Percentiles rank a stretch among this genome's conserved stretches.
phyloP scores from a whole-genome alignment of 2,888 invertebrate genomes.

The Scaptomyza cyrtandrae region DNA sequence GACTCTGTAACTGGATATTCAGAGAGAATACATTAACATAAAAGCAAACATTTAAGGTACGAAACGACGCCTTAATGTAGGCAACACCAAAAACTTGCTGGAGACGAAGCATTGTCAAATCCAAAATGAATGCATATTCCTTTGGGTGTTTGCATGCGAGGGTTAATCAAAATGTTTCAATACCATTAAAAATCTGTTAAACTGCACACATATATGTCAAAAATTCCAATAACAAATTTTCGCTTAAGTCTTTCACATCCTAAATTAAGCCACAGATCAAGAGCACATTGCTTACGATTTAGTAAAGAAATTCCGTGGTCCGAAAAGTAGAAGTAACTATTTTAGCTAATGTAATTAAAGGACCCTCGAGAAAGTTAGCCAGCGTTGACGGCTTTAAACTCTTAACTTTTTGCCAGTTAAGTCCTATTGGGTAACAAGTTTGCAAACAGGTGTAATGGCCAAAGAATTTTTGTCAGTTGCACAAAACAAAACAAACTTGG shows the following conservation, averaged over 20 bases:
- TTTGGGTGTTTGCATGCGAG: conserved; percentile 3
- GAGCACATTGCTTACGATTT: neutral
- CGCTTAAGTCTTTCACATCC: too few species aligned
- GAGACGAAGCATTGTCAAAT: conserved; percentile 26
- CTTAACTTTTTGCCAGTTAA: conserved; percentile 53
- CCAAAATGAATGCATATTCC: conserved; percentile 4
- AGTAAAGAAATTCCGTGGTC: neutral
- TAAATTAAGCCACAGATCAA: neutral
- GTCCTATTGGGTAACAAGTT: conserved; percentile 50
- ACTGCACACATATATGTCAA: too few species aligned
- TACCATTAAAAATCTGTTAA: neutral
- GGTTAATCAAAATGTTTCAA: conserved; percentile 1
- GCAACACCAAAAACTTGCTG: conserved; percentile 17
- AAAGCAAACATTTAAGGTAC: conserved; percentile 21
- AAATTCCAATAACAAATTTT: too few species aligned
- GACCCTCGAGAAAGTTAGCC: conserved; percentile 32
- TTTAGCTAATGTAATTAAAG: conserved; percentile 16
- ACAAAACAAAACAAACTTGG: conserved; percentile 37
- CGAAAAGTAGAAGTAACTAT: neutral
- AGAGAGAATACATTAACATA: conserved; percentile 29
- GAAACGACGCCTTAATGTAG: conserved; percentile 7
- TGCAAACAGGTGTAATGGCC: conserved; percentile 31
- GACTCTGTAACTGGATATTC: conserved; percentile 3
- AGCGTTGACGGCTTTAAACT: conserved; percentile 23
- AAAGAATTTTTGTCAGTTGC: conserved; percentile 23